Conservation (phyloP, 2,888 invertebrate species). For the Rhagonycha fulva region DNA sequence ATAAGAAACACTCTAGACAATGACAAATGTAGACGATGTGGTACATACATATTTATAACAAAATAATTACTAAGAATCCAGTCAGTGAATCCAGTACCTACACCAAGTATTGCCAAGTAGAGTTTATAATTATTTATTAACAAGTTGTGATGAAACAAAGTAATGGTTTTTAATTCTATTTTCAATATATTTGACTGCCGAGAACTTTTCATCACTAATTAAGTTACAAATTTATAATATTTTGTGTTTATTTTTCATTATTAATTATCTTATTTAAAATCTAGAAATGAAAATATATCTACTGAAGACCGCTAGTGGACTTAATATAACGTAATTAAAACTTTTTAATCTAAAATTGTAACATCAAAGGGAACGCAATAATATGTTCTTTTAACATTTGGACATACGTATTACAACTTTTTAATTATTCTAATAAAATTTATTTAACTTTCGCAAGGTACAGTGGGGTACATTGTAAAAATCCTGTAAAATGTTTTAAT, state of each 20-base stretch:
- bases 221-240: not conserved
- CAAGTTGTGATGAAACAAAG: too few species aligned
- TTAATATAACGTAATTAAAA: not conserved
- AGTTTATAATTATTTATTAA: too few species aligned
- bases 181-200: not conserved
- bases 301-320: not conserved
- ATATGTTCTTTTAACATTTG: not conserved
- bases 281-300: not conserved
- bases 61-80: too few species aligned
- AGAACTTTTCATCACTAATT: not conserved
- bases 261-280: not conserved
- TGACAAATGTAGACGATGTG: too few species aligned
- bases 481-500: too few species aligned
- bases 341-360: not conserved
- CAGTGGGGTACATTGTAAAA: too few species aligned
- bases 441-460: too few species aligned
- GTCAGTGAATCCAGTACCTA: too few species aligned
- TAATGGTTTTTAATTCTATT: too few species aligned
- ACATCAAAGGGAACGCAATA: not conserved
- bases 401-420: not conserved
- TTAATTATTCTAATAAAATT: not conserved
- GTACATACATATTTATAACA: too few species aligned
- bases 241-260: not conserved
- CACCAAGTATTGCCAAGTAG: too few species aligned
- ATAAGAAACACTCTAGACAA: too few species aligned